Evolutionary conservation across 2,888 invertebrate genomes (phyloP).

Genomic region (Eupithecia tripunctaria): DNA sequence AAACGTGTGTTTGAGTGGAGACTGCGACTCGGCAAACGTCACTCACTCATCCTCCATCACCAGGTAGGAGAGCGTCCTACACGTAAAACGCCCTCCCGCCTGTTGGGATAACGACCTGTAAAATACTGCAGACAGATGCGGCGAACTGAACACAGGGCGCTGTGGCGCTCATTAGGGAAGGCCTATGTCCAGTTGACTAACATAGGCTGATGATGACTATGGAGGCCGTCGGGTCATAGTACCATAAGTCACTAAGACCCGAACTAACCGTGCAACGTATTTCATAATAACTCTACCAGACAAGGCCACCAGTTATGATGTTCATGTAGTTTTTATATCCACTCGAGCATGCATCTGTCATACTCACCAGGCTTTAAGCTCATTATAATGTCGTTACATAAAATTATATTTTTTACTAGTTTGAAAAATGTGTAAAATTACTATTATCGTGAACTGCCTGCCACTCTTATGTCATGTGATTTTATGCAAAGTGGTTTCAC

Average conservation of each 20-base stretch:
- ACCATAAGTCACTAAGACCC: not conserved
- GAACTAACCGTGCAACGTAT: not conserved
- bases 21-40: no score
- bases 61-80: no score
- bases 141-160: no score
- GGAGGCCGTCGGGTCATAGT: no score
- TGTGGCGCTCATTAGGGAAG: no score
- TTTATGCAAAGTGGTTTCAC: not conserved
- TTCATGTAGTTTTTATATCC: constrained; percentile 49
- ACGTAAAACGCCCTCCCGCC: no score
- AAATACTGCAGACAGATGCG: no score
- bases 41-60: no score
- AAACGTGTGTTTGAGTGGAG: no score
- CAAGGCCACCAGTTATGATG: constrained; percentile 14
- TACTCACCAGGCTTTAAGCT: constrained; percentile 48
- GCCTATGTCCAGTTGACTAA: no score
- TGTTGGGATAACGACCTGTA: no score
- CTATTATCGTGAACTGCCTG: constrained; percentile 43
- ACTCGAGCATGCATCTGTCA: constrained; percentile 51
- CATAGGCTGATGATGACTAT: no score
- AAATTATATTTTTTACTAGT: constrained; percentile 53
- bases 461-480: constrained; percentile 1
- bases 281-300: not conserved
- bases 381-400: constrained; percentile 68
- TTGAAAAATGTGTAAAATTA: constrained; percentile 54